Conservation (phyloP, 2,113 vertebrate genomes). For the Bubo blakistoni region DNA sequence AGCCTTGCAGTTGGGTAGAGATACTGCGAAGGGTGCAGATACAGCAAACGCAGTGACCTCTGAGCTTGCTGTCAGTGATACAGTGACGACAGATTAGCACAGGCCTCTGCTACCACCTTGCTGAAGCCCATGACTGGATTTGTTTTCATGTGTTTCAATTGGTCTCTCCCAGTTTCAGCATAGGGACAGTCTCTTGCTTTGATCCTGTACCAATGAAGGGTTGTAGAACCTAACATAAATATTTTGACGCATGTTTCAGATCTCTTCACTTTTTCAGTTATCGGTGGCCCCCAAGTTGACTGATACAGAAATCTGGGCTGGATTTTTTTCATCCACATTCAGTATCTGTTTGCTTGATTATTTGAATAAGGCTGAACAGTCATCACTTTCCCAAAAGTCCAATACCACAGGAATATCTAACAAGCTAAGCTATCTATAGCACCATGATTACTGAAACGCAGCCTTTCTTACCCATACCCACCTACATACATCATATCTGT, state of each 20-base stretch:
- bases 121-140: not conserved
- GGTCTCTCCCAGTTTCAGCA: not conserved
- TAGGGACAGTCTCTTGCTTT: not conserved
- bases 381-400: not conserved
- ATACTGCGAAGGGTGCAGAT: not conserved
- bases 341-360: not conserved
- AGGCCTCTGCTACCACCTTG: not conserved
- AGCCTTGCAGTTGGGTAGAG: not conserved
- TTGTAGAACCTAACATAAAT: not conserved
- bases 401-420: not conserved
- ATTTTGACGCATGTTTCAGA: not conserved
- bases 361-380: not conserved
- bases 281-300: not conserved
- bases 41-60: not conserved
- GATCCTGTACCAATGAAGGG: not conserved
- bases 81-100: not conserved
- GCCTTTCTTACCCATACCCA: not conserved
- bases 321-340: not conserved
- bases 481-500: not conserved
- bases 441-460: not conserved
- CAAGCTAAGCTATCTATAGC: not conserved
- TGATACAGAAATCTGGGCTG: not conserved
- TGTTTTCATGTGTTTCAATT: not conserved
- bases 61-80: not conserved
- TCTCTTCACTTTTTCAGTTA: not conserved